These are phyloP conservation scores for Calliphora vomitoria DNA, from an alignment of 2,888 invertebrate genomes.

Conservation along the genomic window DNA sequence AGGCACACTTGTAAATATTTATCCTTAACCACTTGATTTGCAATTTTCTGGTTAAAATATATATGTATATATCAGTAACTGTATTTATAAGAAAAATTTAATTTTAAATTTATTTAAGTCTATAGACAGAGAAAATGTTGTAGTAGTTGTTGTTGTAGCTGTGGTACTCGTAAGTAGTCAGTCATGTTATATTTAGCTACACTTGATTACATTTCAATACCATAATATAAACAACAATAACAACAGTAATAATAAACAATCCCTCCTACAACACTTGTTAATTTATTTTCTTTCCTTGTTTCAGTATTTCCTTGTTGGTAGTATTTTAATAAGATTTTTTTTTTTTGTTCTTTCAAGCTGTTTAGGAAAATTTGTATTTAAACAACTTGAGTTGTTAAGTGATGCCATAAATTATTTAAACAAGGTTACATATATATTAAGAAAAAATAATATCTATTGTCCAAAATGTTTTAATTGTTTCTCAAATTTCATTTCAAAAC, in stretches of 20 bases:
- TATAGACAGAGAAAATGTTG: slow-evolving; percentile 31
- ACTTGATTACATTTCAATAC: slow-evolving; percentile 67
- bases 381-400: slow-evolving; percentile 58
- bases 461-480: no score
- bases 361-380: slow-evolving; percentile 29
- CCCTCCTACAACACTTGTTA: slow-evolving; percentile 23
- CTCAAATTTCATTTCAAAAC: no score
- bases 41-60: slow-evolving; percentile 60
- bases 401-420: slow-evolving; percentile 61
- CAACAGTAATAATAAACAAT: background rate
- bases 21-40: slow-evolving; percentile 56
- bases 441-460: no score
- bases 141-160: background rate
- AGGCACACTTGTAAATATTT: slow-evolving; percentile 19
- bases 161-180: background rate
- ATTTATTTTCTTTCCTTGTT: slow-evolving; percentile 32
- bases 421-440: no score
- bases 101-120: slow-evolving; percentile 15
- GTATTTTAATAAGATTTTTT: slow-evolving; percentile 20
- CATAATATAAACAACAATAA: background rate
- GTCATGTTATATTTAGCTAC: slow-evolving; percentile 66
- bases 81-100: slow-evolving; percentile 12
- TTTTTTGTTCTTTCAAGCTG: background rate
- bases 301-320: background rate
- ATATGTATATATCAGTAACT: background rate